Evolutionary conservation across 1,140 invertebrate species (phyloP).

Genomic region (Ylistrum balloti): DNA sequence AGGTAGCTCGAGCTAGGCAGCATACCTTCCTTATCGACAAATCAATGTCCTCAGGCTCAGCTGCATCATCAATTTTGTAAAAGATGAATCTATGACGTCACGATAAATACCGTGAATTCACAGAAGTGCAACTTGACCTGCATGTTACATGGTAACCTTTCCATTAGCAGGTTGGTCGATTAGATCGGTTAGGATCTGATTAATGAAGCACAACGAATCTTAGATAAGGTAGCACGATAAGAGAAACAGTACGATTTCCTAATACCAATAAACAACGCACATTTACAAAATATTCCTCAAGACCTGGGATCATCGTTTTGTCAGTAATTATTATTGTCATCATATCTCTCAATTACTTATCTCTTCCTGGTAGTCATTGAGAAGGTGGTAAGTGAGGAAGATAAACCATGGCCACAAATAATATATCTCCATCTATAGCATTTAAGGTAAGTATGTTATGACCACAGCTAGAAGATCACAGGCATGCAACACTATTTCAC

Average conservation of each 20-base stretch:
- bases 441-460: conserved; percentile 1
- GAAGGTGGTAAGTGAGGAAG: not conserved
- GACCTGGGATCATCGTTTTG: not conserved
- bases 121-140: conserved; percentile 37
- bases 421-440: not conserved
- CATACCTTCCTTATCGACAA: conserved; percentile 18
- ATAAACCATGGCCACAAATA: not conserved
- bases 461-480: not conserved
- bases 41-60: conserved; percentile 24
- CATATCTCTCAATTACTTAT: not conserved
- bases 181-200: conserved; percentile 33
- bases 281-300: not conserved
- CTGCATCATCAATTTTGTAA: conserved; percentile 39
- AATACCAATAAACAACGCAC: conserved; percentile 19
- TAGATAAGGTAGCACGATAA: not conserved
- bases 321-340: not conserved
- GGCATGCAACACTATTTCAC: not conserved
- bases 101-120: conserved; percentile 38
- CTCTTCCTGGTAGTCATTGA: not conserved
- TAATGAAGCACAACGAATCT: conserved; percentile 1
- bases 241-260: not conserved
- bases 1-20: conserved; percentile 16
- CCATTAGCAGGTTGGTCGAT: conserved; percentile 21
- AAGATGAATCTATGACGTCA: conserved; percentile 38
- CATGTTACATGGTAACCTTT: conserved; percentile 33